These are phyloP conservation scores for Anastatus disparis DNA, from an alignment of 1,140 invertebrate genomes.

Conservation along the genomic window DNA sequence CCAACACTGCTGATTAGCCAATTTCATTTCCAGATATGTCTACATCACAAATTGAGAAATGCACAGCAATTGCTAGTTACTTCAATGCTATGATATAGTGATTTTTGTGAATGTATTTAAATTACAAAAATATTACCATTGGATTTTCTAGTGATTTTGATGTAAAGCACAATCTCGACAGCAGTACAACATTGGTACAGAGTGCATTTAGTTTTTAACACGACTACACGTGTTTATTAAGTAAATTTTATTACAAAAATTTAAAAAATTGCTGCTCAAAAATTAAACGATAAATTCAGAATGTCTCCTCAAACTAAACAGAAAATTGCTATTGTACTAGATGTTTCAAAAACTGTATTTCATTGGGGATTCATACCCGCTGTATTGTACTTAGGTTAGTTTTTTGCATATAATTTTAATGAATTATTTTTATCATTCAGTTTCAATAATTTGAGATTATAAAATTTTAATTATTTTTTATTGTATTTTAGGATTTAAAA, in stretches of 20 bases:
- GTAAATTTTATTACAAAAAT: not conserved
- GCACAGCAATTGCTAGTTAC: no score
- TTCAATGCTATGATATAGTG: no score
- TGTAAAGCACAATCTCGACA: no score
- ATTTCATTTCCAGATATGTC: no score
- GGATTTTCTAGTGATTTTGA: no score
- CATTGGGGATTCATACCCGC: constrained; percentile 78
- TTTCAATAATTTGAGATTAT: no score
- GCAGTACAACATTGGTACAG: no score
- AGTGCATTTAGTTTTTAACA: no score
- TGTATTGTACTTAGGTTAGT: constrained; percentile 75
- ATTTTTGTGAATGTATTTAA: no score
- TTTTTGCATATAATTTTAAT: not conserved
- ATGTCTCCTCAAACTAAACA: constrained; percentile 68
- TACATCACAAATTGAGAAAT: no score
- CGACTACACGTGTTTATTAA: constrained; percentile 8
- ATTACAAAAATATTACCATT: no score
- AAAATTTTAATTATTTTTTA: constrained; percentile 19
- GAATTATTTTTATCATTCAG: not conserved
- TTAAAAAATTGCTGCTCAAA: constrained; percentile 32
- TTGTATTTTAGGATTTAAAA: constrained; percentile 69
- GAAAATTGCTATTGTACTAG: constrained; percentile 70
- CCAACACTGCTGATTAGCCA: no score
- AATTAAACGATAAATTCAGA: constrained; percentile 55
- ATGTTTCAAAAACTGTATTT: constrained; percentile 71